Evolutionary conservation across 1,140 invertebrate genomes (phyloP), one percentile per base, ranked within the genome.

Genomic region (Bombus waltoni): DNA sequence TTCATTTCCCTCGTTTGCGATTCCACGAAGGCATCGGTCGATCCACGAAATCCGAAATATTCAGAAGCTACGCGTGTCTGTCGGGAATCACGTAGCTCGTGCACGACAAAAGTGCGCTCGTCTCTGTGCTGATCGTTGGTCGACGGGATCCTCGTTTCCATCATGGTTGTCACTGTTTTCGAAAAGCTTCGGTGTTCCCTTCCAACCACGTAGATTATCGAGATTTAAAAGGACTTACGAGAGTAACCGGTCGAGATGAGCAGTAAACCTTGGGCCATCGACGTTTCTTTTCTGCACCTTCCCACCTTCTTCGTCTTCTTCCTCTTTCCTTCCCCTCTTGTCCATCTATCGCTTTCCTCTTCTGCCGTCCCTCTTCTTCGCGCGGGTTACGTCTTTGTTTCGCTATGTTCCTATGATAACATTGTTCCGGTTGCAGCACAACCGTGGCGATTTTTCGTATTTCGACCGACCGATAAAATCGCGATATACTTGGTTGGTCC

Each of bases 191-290:
- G 71, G 3, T 32, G 89, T 85, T 87, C 84, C 76, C 83, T 77
- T 82, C 80, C 84, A 77, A 81, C 28, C 72, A 91, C 86, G 87
- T 88, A 83, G 88, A 88, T 91, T 92, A 90, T 87, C 72, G 86
- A 91, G 90, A 93, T 93, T 93, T 93, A 93, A 93, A 91, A 93
- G 91, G 91, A 90, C 88, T 91, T 87, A 88, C 85, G 85, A 84
- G 88, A 90, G 87, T 87, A 92, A 93, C 92, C 90, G 91, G 92
- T 93, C 91, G 86, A 80, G 88, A 90, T 89, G 81, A 87, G 85
- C 90, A 82, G 90, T 89, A 92, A 92, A 91, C 92, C 90, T 90
- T 91, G 90, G 88, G 81, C 47, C 89, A 92, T 89, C 89, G 88
- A 89, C 82, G 90, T 92, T 93, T 91, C 90, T 91, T 89, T 89